phyloP scores from a whole-genome alignment of 2,113 vertebrate genomes.

The Chiloscyllium plagiosum region DNA sequence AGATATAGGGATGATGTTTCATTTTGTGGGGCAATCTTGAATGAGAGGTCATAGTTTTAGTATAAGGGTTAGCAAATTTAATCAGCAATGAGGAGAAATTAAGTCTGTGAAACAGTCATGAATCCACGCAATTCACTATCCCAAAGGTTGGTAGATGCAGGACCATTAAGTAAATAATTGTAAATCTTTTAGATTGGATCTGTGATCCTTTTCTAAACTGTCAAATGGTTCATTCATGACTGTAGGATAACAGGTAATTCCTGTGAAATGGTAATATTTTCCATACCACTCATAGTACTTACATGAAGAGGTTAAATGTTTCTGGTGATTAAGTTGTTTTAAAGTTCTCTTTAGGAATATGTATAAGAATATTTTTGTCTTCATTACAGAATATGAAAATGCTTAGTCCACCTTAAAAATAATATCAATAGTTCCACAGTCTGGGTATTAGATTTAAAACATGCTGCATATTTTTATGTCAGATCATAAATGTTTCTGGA shows the following conservation, averaged over 20 bases:
- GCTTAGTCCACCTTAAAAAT: slow-evolving; percentile 1
- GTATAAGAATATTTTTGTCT: not conserved
- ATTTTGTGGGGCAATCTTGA: too few relatives aligned
- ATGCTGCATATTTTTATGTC: not conserved
- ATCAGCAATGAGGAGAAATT: too few relatives aligned
- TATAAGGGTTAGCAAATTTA: too few relatives aligned
- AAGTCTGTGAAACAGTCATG: too few relatives aligned
- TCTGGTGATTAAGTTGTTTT: not conserved
- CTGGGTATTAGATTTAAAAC: slow-evolving; percentile 21
- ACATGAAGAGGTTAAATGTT: not conserved
- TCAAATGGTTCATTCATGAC: not conserved
- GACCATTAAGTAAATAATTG: too few relatives aligned
- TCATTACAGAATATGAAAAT: not conserved
- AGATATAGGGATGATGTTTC: too few relatives aligned
- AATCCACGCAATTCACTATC: too few relatives aligned
- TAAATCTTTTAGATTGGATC: not conserved
- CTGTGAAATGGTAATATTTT: not conserved
- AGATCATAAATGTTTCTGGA: slow-evolving; percentile 29
- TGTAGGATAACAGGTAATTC: not conserved
- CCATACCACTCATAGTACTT: too few relatives aligned
- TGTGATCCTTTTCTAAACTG: not conserved
- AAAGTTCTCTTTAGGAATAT: not conserved
- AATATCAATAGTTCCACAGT: slow-evolving; percentile 11
- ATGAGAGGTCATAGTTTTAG: too few relatives aligned
- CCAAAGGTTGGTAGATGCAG: too few relatives aligned